Evolutionary conservation across 2,888 invertebrate genomes (phyloP).

Genomic region (Scaptomyza polygonia): DNA sequence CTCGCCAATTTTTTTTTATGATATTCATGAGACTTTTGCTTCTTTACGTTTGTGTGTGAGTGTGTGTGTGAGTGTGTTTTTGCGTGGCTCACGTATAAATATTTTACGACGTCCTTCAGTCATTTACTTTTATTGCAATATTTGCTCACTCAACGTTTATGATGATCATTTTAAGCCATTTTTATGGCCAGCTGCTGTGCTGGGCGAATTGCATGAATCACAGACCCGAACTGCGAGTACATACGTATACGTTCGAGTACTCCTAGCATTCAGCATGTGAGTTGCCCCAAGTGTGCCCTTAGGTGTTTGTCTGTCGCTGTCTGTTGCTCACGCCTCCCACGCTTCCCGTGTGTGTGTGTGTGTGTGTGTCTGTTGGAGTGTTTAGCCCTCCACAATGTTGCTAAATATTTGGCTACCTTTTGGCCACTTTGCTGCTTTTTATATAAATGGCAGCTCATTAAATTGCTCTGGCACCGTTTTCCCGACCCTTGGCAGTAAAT

Average conservation of each 20-base stretch:
- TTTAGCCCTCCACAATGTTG: conserved; percentile 50
- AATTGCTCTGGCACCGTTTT: conserved; percentile 66
- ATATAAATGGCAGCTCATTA: conserved; percentile 81
- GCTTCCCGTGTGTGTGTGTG: conserved; percentile 6
- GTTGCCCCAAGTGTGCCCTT: conserved; percentile 46
- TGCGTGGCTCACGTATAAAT: conserved; percentile 75
- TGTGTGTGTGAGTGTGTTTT: conserved; percentile 38
- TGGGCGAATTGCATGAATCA: conserved; percentile 81
- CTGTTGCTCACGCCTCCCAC: conserved; percentile 1
- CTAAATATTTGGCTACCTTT: conserved; percentile 77
- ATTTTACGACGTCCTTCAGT: conserved; percentile 83
- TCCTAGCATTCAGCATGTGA: conserved; percentile 51
- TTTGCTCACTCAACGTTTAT: conserved; percentile 84
- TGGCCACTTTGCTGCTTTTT: conserved; percentile 70
- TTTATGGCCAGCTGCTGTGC: conserved; percentile 79
- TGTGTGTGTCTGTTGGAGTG: conserved; percentile 19
- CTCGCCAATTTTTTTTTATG: conserved; percentile 55
- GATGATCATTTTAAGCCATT: conserved; percentile 85
- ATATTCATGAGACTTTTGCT: conserved; percentile 54
- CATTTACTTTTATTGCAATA: conserved; percentile 84
- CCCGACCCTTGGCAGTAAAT: conserved; percentile 54
- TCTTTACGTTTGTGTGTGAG: conserved; percentile 28
- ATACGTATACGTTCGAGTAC: conserved; percentile 18
- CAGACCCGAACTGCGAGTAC: conserved; percentile 42
- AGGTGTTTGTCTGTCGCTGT: conserved; percentile 27